phyloP scores from a whole-genome alignment of 2,888 invertebrate species.

The Thecophora atra region DNA sequence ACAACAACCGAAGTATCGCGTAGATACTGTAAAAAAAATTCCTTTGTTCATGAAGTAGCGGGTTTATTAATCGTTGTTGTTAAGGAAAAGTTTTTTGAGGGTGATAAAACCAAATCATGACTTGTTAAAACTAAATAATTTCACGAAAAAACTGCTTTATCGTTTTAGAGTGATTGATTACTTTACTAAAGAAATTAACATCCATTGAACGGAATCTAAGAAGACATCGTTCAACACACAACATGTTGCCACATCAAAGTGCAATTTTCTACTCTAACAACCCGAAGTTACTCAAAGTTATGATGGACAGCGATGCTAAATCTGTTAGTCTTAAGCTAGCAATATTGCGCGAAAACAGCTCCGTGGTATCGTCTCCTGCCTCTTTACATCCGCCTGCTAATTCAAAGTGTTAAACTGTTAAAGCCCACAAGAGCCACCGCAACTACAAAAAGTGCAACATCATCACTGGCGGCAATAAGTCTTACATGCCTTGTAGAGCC shows the following conservation, averaged over 20 bases:
- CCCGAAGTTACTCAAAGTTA: background rate
- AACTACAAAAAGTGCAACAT: background rate
- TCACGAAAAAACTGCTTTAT: background rate
- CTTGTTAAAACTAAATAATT: slow-evolving; percentile 24
- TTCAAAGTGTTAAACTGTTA: background rate
- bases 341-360: background rate
- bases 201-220: slow-evolving; percentile 20
- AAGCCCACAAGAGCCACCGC: background rate
- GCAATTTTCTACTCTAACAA: background rate
- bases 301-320: background rate
- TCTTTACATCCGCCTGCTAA: background rate
- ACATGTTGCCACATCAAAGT: background rate
- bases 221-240: background rate
- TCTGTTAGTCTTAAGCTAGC: background rate
- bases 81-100: background rate
- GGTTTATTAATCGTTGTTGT: background rate
- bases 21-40: background rate
- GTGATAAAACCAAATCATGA: background rate
- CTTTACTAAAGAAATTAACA: slow-evolving; percentile 30
- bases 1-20: too few relatives aligned
- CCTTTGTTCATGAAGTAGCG: background rate
- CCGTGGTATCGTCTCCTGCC: too few relatives aligned
- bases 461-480: background rate
- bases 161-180: slow-evolving; percentile 25
- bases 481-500: background rate